phyloP scores from a whole-genome alignment of 2,797 vertebrate species.

The Mormyrops boulengeri region DNA sequence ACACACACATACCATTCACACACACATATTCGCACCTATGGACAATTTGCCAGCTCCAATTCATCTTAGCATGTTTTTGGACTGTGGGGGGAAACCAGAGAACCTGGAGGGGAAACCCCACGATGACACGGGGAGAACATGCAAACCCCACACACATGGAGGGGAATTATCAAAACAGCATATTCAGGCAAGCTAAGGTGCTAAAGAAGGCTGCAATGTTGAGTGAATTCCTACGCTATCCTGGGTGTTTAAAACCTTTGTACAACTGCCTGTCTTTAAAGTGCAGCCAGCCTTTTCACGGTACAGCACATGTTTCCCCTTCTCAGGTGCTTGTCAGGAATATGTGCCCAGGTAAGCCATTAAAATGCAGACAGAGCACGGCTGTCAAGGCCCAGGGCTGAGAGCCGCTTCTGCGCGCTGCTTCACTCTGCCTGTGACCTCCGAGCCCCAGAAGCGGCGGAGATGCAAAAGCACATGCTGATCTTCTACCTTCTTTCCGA shows the following conservation, averaged over 20 bases:
- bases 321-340: neutral
- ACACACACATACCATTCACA: no score
- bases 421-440: neutral
- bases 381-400: neutral
- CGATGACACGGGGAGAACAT: neutral
- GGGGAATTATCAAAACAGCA: neutral
- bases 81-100: no score
- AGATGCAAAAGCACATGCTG: neutral
- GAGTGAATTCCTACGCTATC: neutral
- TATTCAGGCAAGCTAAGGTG: neutral
- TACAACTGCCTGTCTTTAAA: neutral
- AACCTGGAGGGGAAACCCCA: no score
- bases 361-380: neutral
- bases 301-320: neutral
- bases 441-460: neutral
- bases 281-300: neutral
- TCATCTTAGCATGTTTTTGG: no score
- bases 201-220: neutral
- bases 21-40: no score
- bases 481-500: neutral
- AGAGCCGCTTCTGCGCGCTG: neutral
- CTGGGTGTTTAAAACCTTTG: neutral
- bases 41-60: no score
- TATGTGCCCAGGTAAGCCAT: neutral
- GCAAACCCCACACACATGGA: neutral